Evolutionary conservation across 2,888 invertebrate species (phyloP).

Genomic region (Monoplex corrugatus): DNA sequence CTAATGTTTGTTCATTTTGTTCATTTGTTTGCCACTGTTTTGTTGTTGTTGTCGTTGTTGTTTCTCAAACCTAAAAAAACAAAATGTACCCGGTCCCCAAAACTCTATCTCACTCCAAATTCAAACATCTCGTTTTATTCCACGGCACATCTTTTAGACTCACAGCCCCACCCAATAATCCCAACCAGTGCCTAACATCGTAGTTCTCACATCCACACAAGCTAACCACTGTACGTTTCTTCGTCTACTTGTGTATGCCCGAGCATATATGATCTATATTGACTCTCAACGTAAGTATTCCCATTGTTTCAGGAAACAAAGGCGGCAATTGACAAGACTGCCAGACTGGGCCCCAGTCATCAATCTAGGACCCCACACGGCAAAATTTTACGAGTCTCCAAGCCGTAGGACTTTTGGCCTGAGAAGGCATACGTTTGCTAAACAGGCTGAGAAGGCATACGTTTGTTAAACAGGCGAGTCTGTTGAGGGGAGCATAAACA

Average conservation of each 20-base stretch:
- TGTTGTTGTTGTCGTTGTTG: too few relatives aligned
- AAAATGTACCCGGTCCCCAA: too few relatives aligned
- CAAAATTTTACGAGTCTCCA: background rate
- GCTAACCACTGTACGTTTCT: background rate
- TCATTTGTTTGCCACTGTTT: too few relatives aligned
- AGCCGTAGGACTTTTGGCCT: background rate
- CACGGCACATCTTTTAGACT: too few relatives aligned
- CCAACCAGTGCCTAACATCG: too few relatives aligned
- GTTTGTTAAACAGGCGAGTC: background rate
- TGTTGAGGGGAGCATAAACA: background rate
- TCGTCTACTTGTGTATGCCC: background rate
- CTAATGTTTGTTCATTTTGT: too few relatives aligned
- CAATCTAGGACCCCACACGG: background rate
- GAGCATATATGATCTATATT: background rate
- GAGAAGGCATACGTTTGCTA: background rate
- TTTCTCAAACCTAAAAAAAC: too few relatives aligned
- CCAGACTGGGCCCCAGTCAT: background rate
- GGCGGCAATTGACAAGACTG: background rate
- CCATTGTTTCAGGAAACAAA: background rate
- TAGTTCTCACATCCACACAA: too few relatives aligned
- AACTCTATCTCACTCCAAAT: too few relatives aligned
- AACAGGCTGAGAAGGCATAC: conserved; percentile 2
- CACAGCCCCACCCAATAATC: too few relatives aligned
- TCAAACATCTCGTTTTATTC: too few relatives aligned
- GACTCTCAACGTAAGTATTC: background rate